Evolutionary conservation across 2,113 vertebrate genomes (phyloP).

Genomic region (Pycnonotus jocosus): DNA sequence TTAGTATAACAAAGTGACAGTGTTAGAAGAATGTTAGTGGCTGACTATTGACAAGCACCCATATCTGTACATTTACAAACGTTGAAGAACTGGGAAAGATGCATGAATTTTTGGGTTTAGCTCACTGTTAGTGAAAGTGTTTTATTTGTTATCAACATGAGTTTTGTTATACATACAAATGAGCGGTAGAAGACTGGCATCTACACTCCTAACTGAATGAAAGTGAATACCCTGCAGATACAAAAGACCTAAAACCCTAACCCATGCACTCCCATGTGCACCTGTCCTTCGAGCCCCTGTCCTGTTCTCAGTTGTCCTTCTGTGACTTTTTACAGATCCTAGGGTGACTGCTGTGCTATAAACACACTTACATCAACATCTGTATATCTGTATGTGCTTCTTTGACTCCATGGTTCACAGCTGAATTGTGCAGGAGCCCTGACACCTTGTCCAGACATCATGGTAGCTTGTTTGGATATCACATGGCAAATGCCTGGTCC

Average conservation of each 20-base stretch:
- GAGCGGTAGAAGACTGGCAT: not conserved
- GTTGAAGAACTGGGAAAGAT: not conserved
- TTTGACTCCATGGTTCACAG: not conserved
- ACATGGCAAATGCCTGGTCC: not conserved
- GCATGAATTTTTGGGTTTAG: not conserved
- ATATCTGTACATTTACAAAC: not conserved
- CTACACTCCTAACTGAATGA: not conserved
- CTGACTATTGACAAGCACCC: not conserved
- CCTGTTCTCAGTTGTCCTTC: not conserved
- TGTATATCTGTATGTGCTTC: not conserved
- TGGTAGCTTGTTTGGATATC: not conserved
- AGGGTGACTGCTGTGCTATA: not conserved
- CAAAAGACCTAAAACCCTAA: no score
- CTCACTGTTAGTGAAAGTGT: not conserved
- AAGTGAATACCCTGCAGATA: not conserved
- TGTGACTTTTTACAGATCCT: not conserved
- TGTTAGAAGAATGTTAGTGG: not conserved
- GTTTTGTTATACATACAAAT: not conserved
- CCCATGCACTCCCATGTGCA: not conserved
- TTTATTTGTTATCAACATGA: not conserved
- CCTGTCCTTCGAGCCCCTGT: not conserved
- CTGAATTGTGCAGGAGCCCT: not conserved
- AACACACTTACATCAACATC: not conserved
- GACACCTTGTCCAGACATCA: not conserved
- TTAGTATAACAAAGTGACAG: not conserved